These are phyloP conservation scores for Thomomys bottae DNA, from an alignment of 2,113 vertebrate genomes.

Conservation along the genomic window DNA sequence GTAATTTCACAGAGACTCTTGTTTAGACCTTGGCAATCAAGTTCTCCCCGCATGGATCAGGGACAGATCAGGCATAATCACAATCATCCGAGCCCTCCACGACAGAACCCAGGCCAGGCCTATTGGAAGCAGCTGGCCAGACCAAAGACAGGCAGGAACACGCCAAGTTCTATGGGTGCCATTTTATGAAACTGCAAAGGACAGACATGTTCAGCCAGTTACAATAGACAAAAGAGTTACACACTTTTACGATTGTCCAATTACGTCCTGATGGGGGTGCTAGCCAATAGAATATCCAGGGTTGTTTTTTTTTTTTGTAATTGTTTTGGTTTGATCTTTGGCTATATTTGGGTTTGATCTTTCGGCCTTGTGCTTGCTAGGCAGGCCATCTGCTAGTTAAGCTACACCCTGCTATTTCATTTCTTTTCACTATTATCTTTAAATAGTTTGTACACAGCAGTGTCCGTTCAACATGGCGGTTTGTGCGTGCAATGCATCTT, in stretches of 20 bases:
- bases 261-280: neutral
- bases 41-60: neutral
- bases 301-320: no score
- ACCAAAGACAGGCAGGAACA: no score
- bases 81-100: neutral
- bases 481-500: no score
- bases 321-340: no score
- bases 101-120: neutral
- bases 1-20: conserved; percentile 46
- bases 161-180: neutral
- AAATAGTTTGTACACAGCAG: no score
- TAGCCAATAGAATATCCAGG: neutral
- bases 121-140: neutral
- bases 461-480: no score
- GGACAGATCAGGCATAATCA: neutral
- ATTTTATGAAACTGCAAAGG: neutral
- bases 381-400: no score
- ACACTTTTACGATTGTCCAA: neutral
- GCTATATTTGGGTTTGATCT: no score
- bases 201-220: neutral
- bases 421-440: no score
- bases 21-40: neutral
- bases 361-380: no score
- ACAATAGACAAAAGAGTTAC: neutral
- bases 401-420: no score